Base-by-base conservation (phyloP, 2,113 vertebrate species). In the Gnathonemus longibarbis region DNA sequence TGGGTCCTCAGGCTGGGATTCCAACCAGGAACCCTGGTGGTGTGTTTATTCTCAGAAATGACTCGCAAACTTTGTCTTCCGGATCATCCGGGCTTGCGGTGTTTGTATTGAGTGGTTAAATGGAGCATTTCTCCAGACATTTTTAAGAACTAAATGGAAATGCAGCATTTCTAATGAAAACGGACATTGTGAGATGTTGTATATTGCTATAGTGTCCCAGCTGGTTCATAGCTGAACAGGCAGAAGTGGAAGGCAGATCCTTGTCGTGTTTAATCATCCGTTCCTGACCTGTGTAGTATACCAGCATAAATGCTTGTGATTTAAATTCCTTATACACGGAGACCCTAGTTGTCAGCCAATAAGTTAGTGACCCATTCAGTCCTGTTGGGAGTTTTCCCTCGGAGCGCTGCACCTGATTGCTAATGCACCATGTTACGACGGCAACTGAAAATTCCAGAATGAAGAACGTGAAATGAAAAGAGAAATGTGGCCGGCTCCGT, bases 41-140 rank as follows among this genome's bases (percentile, higher is more conserved):
- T 9, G 35, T 1, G 35, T 24, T 84, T 45, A 21, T n/a, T 84
- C 15, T 84, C 39, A 84, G 83, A 84, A 84, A 84, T 9, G 2
- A 48, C 45, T n/a, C n/a, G 83, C 45, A n/a, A 27, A 8, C 19
- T n/a, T 84, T 13, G 39, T 48, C 21, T 84, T 84, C 83, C n/a
- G 45, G 48, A 24, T 84, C 83, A 84, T n/a, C 42, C 8, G 10
- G 42, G 35, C 21, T n/a, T 35, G 83, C 39, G 1, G 42, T 77
- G 74, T 42, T 80, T 80, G 74, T 80, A 39, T 80, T 80, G 35
- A 80, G 74, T 80, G 74, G 74, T 80, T 80, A 46, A 84, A 46
- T 84, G 83, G 42, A 84, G 83, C 46, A 46, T 46, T 46, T 84
- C 48, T 84, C 45, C 19, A 45, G 39, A 46, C 24, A 8, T 84